A percentile compares a stretch with the other conserved stretches of the same genome.
These are phyloP conservation scores for Aphis gossypii DNA, from an alignment of 1,140 invertebrate species.

Conservation along the genomic window DNA sequence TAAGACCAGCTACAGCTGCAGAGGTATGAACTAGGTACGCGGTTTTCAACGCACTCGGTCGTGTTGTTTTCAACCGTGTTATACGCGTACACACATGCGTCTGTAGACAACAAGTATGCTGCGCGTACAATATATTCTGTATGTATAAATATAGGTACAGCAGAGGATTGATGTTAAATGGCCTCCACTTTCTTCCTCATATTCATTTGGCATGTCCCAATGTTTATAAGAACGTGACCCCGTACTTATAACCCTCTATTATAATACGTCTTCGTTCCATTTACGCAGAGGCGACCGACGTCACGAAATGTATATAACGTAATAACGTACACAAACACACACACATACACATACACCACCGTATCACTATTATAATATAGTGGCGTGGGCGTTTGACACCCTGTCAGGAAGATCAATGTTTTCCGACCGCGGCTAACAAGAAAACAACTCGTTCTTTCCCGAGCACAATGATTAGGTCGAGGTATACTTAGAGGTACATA, in stretches of 20 bases:
- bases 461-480: neutral
- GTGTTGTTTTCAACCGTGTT: slow-evolving; percentile 12
- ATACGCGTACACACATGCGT: neutral
- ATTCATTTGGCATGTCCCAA: slow-evolving; percentile 52
- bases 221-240: slow-evolving; percentile 56
- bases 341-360: neutral
- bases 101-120: neutral
- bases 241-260: slow-evolving; percentile 35
- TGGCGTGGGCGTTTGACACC: slow-evolving; percentile 47
- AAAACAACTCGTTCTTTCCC: slow-evolving; percentile 40
- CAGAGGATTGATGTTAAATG: slow-evolving; percentile 9
- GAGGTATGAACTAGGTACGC: neutral
- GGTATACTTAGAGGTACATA: neutral
- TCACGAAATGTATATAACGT: slow-evolving; percentile 6
- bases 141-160: neutral
- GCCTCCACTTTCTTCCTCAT: neutral
- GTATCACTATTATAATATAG: slow-evolving; percentile 22
- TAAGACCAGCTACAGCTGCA: neutral
- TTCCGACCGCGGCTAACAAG: slow-evolving; percentile 44
- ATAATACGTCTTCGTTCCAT: slow-evolving; percentile 8
- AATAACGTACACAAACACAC: neutral
- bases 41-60: slow-evolving; percentile 36
- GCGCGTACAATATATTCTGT: neutral
- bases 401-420: slow-evolving; percentile 54
- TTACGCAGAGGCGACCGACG: neutral